These are phyloP conservation scores for Condylostylus longicornis DNA, from an alignment of 1,140 invertebrate genomes.

Conservation along the genomic window DNA sequence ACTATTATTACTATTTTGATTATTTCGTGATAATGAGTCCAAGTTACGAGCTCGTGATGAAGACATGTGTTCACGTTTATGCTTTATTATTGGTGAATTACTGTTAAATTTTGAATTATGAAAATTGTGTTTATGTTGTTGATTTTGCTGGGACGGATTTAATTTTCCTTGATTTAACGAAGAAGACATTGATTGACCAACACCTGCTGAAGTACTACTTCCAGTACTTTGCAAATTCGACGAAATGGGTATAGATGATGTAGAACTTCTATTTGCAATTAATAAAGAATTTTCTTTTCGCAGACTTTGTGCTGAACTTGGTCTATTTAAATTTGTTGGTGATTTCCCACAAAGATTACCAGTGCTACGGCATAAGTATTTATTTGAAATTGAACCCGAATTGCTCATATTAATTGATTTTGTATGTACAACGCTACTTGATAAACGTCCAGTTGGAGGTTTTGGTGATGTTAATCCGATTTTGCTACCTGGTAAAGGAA, in stretches of 20 bases:
- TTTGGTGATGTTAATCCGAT: slow-evolving; percentile 35
- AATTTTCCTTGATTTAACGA: slow-evolving; percentile 15
- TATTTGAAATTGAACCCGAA: slow-evolving; percentile 33
- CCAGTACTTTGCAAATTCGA: slow-evolving; percentile 20
- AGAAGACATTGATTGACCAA: slow-evolving; percentile 6
- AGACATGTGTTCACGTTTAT: slow-evolving; percentile 44
- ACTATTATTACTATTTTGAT: slow-evolving; percentile 14
- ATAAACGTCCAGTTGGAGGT: slow-evolving; percentile 34
- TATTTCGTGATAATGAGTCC: slow-evolving; percentile 33
- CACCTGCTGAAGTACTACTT: slow-evolving; percentile 5
- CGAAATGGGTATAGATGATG: slow-evolving; percentile 27
- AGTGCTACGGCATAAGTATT: slow-evolving; percentile 26
- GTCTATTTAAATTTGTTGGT: slow-evolving; percentile 29
- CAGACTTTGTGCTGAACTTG: slow-evolving; percentile 35
- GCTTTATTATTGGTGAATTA: slow-evolving; percentile 35
- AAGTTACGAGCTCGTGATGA: slow-evolving; percentile 38
- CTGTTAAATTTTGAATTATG: slow-evolving; percentile 27
- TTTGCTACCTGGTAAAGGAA: slow-evolving; percentile 44
- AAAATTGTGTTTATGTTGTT: slow-evolving; percentile 26
- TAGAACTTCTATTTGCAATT: slow-evolving; percentile 27
- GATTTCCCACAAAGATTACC: slow-evolving; percentile 34
- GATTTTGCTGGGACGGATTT: background rate
- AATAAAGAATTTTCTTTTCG: slow-evolving; percentile 26
- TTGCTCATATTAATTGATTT: slow-evolving; percentile 24
- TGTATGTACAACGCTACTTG: slow-evolving; percentile 22